Percentiles rank a stretch among this genome's conserved stretches.
Evolutionary conservation across 2,888 invertebrate species (phyloP).

Genomic region (Troides oblongomaculatus): DNA sequence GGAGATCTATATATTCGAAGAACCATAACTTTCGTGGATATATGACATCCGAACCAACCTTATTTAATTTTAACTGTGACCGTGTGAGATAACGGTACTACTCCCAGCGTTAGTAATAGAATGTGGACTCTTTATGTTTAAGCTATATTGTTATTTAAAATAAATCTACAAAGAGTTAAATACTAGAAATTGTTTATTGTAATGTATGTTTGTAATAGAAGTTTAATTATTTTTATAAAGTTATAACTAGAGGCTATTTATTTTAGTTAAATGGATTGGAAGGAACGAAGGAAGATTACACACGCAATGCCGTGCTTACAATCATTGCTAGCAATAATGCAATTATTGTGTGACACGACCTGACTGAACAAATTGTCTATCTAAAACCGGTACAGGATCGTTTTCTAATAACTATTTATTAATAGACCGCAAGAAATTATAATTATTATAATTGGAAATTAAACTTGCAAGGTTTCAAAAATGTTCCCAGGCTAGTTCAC

Average conservation of each 20-base stretch:
- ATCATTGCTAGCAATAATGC: conserved; percentile 21
- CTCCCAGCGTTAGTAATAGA: too few relatives aligned
- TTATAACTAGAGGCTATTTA: neutral
- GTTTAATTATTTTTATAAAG: neutral
- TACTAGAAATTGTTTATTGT: neutral
- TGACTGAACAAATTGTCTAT: conserved; percentile 1
- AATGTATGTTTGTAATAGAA: neutral
- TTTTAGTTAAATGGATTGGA: conserved; percentile 5
- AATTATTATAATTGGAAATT: too few relatives aligned
- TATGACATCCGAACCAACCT: too few relatives aligned
- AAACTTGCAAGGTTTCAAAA: neutral
- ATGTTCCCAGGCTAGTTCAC: neutral
- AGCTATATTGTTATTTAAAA: too few relatives aligned
- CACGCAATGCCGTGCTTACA: conserved; percentile 23
- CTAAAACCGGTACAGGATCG: neutral
- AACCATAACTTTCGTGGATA: too few relatives aligned
- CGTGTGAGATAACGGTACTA: too few relatives aligned
- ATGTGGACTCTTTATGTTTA: too few relatives aligned
- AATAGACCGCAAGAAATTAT: neutral
- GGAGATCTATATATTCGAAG: too few relatives aligned
- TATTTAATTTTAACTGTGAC: too few relatives aligned
- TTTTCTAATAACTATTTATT: neutral
- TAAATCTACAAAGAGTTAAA: too few relatives aligned
- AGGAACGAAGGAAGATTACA: conserved; percentile 14
- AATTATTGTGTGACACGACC: conserved; percentile 11